Base-by-base conservation (phyloP, 2,888 invertebrate species). In the Tipula helvola region DNA sequence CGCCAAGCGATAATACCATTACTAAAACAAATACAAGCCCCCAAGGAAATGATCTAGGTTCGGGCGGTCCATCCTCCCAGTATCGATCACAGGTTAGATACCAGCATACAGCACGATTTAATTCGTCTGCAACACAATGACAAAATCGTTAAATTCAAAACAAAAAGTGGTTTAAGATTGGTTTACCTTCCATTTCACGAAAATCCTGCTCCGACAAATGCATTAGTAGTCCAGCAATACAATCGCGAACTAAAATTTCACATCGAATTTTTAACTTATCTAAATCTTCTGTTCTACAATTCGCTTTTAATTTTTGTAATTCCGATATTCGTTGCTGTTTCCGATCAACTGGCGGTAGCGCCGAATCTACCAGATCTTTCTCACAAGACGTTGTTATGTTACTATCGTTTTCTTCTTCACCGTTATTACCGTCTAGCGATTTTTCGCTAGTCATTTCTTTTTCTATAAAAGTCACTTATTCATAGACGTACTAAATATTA, bases 51-150 rank as follows among this genome's bases (percentile, higher is more conserved):
- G 94, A 95, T 89, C 96, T 93, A 86, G 95, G 94, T 88, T 95
- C 94, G 12, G 94, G 93, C 88, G 95, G 95, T 88, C 94, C 93
- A 91, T 97, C 96, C 91, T 97, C 97, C 97, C 97, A 97, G 91
- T 97, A 97, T 88, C 96, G 95, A 90, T 97, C 97, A 90, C 98
- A 98, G 88, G 97, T 97, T 90, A 98, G 92, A 92, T 97, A 97
- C 95, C 97, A 97, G 91, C 98, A 98, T 83, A 97, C 95, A 2
- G 96, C 96, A 89, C 96, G 94, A 91, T 97, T 96, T 92, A 97
- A 93, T 91, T 97, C 97, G 90, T 96, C 97, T 97, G 91, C 5
- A 89, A 89, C 28, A 5, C 86, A 85, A 52, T 8, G 5, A 18
- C 18, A 57, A 57, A 12, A 7, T 18, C 5, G 18, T 18, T n/a